Evolutionary conservation across 2,113 vertebrate species (phyloP).

Genomic region (Taurulus bubalis): DNA sequence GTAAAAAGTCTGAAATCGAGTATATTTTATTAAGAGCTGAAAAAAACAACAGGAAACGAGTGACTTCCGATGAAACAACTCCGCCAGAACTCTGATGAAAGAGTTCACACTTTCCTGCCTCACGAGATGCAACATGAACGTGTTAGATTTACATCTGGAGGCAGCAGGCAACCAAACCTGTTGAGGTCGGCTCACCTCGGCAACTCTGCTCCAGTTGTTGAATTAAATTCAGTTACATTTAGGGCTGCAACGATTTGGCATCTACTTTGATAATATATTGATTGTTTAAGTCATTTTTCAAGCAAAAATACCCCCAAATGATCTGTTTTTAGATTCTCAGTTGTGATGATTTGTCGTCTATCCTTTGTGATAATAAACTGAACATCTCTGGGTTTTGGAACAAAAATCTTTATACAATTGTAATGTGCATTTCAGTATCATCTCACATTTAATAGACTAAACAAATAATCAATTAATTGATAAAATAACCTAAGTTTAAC

Average conservation of each 20-base stretch:
- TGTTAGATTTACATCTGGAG: not conserved
- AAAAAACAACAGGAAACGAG: not conserved
- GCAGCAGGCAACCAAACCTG: not conserved
- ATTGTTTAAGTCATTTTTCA: no score
- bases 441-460: not conserved
- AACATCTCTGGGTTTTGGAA: not conserved
- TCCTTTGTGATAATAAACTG: not conserved
- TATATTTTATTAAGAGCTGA: not conserved
- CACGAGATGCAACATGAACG: not conserved
- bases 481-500: not conserved
- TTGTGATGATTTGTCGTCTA: not conserved
- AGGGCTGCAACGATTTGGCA: not conserved
- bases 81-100: not conserved
- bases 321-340: not conserved
- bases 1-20: not conserved
- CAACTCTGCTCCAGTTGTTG: not conserved
- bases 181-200: not conserved
- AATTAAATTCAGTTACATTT: not conserved
- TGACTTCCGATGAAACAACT: not conserved
- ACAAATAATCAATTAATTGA: not conserved
- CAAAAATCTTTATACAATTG: not conserved
- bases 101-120: not conserved
- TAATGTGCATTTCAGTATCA: not conserved
- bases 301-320: no score
- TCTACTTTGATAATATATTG: no score